Conservation (phyloP, 2,113 vertebrate genomes). For the Malurus melanocephalus region DNA sequence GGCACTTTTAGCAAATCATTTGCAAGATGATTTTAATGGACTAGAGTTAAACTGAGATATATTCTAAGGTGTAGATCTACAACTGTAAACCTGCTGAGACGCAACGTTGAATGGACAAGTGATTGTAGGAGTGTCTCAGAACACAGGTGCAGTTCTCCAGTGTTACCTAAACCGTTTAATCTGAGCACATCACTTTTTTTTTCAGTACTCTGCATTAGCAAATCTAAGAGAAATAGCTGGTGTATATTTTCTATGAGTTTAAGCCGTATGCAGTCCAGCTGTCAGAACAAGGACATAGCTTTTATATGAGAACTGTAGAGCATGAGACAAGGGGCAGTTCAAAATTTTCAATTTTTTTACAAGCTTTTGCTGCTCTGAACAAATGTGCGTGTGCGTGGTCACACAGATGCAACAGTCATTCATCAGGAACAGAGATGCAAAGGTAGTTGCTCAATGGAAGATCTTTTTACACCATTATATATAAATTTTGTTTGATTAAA, state of each 20-base stretch:
- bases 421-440: constrained; percentile 40
- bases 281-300: constrained; percentile 56
- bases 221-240: constrained; percentile 67
- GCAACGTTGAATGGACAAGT: constrained; percentile 40
- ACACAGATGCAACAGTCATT: neutral
- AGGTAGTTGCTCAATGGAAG: constrained; percentile 25
- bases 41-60: constrained; percentile 59
- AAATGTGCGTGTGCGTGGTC: neutral
- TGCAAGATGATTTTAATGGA: constrained; percentile 75
- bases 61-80: constrained; percentile 49
- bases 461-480: constrained; percentile 46
- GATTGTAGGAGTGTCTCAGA: constrained; percentile 62
- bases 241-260: constrained; percentile 74
- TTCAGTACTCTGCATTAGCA: constrained; percentile 60
- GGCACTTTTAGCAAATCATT: constrained; percentile 79
- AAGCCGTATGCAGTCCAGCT: constrained; percentile 70
- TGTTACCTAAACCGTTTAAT: constrained; percentile 66
- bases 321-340: constrained; percentile 72
- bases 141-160: constrained; percentile 51
- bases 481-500: constrained; percentile 60
- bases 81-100: constrained; percentile 48
- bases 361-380: constrained; percentile 48
- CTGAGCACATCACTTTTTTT: constrained; percentile 66
- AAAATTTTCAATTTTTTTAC: constrained; percentile 62
- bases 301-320: constrained; percentile 70